A percentile compares a stretch with the other conserved stretches of the same genome.
phyloP scores from a whole-genome alignment of 2,113 vertebrate genomes.

The Tyto alba region DNA sequence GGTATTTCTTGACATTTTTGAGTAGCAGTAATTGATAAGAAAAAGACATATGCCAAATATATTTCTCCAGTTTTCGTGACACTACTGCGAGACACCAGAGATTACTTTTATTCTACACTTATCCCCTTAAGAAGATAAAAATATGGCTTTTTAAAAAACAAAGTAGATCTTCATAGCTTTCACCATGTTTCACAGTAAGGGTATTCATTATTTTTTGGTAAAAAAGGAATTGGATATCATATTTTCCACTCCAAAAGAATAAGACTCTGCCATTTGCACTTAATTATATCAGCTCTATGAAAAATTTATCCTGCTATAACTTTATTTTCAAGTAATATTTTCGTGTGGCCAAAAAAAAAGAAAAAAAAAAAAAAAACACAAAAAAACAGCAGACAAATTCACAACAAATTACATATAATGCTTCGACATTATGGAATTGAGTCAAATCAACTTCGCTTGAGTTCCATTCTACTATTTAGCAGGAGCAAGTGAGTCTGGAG shows the following conservation, averaged over 20 bases:
- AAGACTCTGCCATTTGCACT: not conserved
- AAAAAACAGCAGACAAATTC: not conserved
- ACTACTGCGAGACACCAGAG: not conserved
- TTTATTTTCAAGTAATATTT: not conserved
- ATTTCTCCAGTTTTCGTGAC: not conserved
- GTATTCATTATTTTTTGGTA: not conserved
- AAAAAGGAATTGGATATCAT: not conserved
- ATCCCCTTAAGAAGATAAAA: not conserved
- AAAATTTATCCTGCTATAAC: not conserved
- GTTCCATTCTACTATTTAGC: not conserved
- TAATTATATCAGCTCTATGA: not conserved
- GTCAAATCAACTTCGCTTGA: not conserved
- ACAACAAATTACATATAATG: not conserved
- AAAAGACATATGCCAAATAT: not conserved
- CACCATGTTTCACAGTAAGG: not conserved
- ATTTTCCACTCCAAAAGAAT: not conserved
- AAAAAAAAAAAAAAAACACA: too few relatives aligned
- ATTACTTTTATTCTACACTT: not conserved
- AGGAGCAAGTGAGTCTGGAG: not conserved
- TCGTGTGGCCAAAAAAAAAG: fast-evolving
- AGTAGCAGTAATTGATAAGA: not conserved
- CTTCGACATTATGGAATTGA: not conserved
- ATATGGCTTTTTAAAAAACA: not conserved
- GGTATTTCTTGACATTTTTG: not conserved
- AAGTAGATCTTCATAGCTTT: not conserved